A percentile compares a stretch with the other conserved stretches of the same genome.
Evolutionary conservation across 2,888 invertebrate genomes (phyloP).

Genomic region (Agriotes lineatus): DNA sequence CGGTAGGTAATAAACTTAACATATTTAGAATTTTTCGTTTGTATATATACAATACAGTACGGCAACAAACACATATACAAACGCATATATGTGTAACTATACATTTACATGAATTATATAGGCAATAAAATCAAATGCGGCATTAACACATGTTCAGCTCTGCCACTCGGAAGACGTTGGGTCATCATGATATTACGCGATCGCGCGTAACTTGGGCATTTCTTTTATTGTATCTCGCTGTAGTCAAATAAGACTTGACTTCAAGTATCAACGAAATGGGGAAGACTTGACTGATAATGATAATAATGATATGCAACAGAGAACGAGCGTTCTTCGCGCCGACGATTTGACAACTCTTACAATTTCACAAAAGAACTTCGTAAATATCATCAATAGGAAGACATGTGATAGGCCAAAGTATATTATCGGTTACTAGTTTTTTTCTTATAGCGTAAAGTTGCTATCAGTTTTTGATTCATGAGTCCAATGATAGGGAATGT

Average conservation of each 20-base stretch:
- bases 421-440: conserved; percentile 23
- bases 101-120: conserved; percentile 46
- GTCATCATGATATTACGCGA: conserved; percentile 28
- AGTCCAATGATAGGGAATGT: conserved; percentile 21
- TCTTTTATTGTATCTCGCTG: conserved; percentile 16
- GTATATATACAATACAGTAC: conserved; percentile 49
- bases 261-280: conserved; percentile 28
- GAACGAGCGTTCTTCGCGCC: conserved; percentile 19
- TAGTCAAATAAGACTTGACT: conserved; percentile 24
- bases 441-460: conserved; percentile 17
- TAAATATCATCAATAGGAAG: conserved; percentile 40
- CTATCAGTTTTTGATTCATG: conserved; percentile 5
- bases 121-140: conserved; percentile 43
- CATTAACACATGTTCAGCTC: conserved; percentile 29
- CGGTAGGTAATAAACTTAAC: conserved; percentile 38
- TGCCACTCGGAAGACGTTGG: conserved; percentile 43
- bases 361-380: conserved; percentile 19
- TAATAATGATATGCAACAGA: conserved; percentile 37
- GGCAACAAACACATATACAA: conserved; percentile 53
- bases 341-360: conserved; percentile 20
- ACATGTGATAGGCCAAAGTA: conserved; percentile 41
- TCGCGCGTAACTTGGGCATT: conserved; percentile 1
- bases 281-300: conserved; percentile 41
- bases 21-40: conserved; percentile 48
- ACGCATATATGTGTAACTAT: conserved; percentile 46